Evolutionary conservation across 2,888 invertebrate species (phyloP).

Genomic region (Acanthosepion esculentum): DNA sequence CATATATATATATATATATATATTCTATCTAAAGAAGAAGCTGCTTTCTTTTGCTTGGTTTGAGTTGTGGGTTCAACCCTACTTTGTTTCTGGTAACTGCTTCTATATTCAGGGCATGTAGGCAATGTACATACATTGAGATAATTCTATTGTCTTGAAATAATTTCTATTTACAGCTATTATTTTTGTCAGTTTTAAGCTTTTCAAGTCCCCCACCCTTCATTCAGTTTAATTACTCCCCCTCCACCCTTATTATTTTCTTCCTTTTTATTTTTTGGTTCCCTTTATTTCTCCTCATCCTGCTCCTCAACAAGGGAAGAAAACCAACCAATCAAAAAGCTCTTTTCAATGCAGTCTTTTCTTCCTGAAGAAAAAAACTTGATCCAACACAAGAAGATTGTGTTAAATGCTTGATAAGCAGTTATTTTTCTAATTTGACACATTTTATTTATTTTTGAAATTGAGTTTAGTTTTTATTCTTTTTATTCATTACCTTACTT

Average conservation of each 20-base stretch:
- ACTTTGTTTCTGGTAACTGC: not conserved
- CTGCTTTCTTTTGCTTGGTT: too few relatives aligned
- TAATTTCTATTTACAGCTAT: not conserved
- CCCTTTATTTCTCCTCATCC: not conserved
- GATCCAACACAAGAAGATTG: not conserved
- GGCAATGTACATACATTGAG: not conserved
- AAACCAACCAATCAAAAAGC: not conserved
- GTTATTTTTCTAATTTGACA: not conserved
- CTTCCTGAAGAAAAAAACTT: not conserved
- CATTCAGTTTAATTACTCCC: not conserved
- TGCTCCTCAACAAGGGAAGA: not conserved
- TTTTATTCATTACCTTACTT: not conserved
- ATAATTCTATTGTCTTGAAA: not conserved
- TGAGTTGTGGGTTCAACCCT: not conserved
- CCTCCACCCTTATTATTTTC: not conserved
- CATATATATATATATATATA: too few relatives aligned
- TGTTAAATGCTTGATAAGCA: constrained; percentile 4
- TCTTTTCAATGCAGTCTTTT: not conserved
- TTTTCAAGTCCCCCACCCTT: not conserved
- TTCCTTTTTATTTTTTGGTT: not conserved
- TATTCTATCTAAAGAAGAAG: not conserved
- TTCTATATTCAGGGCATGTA: not conserved
- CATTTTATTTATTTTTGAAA: constrained; percentile 2
- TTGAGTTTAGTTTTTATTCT: not conserved
- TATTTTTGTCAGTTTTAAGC: constrained; percentile 8